A percentile compares a stretch with the other conserved stretches of the same genome.
Conservation (phyloP, 2,888 invertebrate species). For the Lottia gigantea region DNA sequence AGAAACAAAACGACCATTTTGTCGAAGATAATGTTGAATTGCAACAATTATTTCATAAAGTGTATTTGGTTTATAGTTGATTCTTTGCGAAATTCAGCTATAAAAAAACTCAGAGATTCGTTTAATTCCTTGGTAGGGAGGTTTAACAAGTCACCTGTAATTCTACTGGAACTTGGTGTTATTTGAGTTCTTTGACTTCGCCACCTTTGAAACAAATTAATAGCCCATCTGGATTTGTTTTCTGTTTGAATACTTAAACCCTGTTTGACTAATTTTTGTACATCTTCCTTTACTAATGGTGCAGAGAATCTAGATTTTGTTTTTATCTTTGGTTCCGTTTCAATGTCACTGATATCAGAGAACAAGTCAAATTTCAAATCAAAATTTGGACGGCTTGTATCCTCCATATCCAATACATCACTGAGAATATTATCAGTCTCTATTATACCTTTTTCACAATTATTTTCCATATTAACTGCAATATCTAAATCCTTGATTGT, state of each 20-base stretch:
- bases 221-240: neutral
- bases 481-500: too few relatives aligned
- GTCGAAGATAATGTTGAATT: neutral
- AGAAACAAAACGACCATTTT: neutral
- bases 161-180: neutral
- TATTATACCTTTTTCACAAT: neutral
- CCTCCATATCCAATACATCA: too few relatives aligned
- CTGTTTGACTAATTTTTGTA: neutral
- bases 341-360: too few relatives aligned
- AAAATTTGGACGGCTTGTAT: too few relatives aligned
- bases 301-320: neutral
- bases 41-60: neutral
- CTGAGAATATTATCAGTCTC: neutral
- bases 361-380: too few relatives aligned
- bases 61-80: constrained; percentile 5
- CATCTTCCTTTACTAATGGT: neutral
- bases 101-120: neutral
- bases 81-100: neutral
- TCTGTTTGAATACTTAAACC: constrained; percentile 1
- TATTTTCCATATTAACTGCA: neutral
- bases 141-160: neutral
- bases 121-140: neutral
- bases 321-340: too few relatives aligned
- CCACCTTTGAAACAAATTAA: neutral
- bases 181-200: neutral